These are phyloP conservation scores for Chelon auratus DNA, from an alignment of 2,797 vertebrate genomes.

Conservation along the genomic window DNA sequence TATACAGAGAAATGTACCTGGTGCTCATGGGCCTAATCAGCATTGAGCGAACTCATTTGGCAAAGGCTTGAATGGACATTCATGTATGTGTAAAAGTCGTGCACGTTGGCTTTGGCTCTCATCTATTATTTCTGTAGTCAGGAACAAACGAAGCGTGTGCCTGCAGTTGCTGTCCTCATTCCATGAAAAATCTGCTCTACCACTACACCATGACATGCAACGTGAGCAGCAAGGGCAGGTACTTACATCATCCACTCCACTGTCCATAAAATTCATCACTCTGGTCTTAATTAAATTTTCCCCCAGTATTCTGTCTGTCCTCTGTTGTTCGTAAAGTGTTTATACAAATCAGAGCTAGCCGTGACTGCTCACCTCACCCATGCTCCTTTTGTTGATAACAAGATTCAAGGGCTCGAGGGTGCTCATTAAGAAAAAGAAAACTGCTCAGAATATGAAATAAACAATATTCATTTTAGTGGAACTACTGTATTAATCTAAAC, in stretches of 20 bases:
- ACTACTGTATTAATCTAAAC: background rate
- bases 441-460: background rate
- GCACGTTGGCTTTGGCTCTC: background rate
- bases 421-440: background rate
- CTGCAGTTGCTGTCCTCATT: background rate
- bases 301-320: background rate
- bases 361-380: background rate
- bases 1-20: no score
- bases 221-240: background rate
- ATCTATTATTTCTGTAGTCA: constrained; percentile 2
- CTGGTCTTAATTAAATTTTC: background rate
- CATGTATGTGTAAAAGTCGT: no score
- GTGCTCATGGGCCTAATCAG: no score
- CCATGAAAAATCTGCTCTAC: background rate
- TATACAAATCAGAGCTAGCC: background rate
- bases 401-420: background rate
- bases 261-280: background rate
- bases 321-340: background rate
- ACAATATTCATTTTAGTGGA: background rate
- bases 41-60: no score
- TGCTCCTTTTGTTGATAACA: background rate
- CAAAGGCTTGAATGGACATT: no score
- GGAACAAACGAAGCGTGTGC: background rate
- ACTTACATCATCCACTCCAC: background rate
- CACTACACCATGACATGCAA: background rate